A percentile compares a stretch with the other conserved stretches of the same genome.
phyloP scores from a whole-genome alignment of 2,113 vertebrate species.

The Callaeas wilsoni region DNA sequence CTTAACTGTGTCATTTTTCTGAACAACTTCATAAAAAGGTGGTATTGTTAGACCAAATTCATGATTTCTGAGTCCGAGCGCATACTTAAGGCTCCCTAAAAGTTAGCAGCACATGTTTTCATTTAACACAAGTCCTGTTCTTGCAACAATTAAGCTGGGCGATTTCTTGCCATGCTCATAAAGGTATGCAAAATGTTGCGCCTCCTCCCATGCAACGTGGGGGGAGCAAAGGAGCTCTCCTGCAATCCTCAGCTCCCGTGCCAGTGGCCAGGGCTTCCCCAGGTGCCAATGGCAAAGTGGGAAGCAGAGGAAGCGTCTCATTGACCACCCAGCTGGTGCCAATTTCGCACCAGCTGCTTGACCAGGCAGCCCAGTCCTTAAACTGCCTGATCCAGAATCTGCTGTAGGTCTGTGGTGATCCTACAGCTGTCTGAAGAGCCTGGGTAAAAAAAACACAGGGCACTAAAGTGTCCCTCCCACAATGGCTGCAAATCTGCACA shows the following conservation, averaged over 20 bases:
- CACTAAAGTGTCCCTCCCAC: not conserved
- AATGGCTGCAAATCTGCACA: not conserved
- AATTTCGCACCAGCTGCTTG: not conserved
- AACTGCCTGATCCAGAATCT: not conserved
- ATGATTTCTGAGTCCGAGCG: not conserved
- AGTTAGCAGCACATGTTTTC: not conserved
- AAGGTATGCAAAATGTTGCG: not conserved
- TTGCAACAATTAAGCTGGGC: not conserved
- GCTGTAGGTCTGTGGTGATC: accelerated
- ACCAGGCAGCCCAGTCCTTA: not conserved
- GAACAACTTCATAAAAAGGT: not conserved
- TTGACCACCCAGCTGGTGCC: not conserved
- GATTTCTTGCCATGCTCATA: not conserved
- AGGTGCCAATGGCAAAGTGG: not conserved
- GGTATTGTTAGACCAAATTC: not conserved
- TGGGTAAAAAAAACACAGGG: not conserved
- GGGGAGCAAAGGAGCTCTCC: not conserved
- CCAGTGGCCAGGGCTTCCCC: not conserved
- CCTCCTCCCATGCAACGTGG: accelerated
- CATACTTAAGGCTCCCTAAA: not conserved
- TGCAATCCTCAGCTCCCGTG: accelerated
- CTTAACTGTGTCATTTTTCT: not conserved
- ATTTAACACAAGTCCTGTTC: not conserved
- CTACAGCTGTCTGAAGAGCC: not conserved
- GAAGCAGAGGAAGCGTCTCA: not conserved